These are phyloP conservation scores for Sphenodon punctatus DNA, from an alignment of 2,797 vertebrate species.

Conservation along the genomic window DNA sequence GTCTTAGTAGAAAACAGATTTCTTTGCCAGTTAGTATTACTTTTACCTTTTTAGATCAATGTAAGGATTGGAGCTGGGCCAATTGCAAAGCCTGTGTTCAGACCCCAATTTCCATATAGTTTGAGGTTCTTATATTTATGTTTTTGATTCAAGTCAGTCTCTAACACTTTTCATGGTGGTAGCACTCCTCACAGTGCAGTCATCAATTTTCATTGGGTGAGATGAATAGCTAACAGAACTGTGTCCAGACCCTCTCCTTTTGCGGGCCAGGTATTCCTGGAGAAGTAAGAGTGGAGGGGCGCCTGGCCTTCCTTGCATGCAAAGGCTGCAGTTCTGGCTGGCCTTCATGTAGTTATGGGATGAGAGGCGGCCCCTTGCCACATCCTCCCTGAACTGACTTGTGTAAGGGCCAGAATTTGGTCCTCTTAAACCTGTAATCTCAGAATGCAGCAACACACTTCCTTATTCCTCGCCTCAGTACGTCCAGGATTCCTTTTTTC, in stretches of 20 bases:
- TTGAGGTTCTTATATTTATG: accelerated
- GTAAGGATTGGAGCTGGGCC: neutral
- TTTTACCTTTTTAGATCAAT: accelerated
- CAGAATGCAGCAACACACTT: neutral
- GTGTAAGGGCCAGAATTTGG: neutral
- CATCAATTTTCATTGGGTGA: neutral
- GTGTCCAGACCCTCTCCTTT: neutral
- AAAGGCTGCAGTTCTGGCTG: neutral
- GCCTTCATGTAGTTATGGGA: neutral
- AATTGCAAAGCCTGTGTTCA: neutral
- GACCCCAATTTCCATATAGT: accelerated
- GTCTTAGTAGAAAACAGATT: neutral
- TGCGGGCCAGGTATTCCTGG: neutral
- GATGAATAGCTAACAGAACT: neutral
- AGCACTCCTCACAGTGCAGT: neutral
- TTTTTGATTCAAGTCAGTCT: neutral
- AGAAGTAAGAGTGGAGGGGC: neutral
- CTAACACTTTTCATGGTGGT: neutral
- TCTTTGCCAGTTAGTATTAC: accelerated
- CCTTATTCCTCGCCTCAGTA: neutral
- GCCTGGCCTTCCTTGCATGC: neutral
- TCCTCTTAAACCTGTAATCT: neutral
- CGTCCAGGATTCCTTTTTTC: neutral
- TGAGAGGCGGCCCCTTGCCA: neutral
- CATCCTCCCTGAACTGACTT: neutral